phyloP scores from a whole-genome alignment of 2,113 vertebrate species.

The Elanus axillaris region DNA sequence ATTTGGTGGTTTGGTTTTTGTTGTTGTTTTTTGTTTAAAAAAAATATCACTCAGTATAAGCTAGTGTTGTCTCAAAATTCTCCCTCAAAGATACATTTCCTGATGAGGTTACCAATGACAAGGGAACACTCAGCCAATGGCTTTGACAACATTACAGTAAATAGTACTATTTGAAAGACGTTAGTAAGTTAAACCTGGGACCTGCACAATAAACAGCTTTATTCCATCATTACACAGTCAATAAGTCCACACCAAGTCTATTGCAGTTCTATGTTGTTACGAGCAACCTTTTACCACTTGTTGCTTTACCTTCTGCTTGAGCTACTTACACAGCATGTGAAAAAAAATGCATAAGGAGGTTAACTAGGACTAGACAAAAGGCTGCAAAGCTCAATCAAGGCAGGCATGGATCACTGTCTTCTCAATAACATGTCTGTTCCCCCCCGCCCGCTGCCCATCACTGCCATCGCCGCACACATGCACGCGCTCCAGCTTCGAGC shows the following conservation, averaged over 20 bases:
- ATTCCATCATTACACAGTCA: not conserved
- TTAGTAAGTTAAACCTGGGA: not conserved
- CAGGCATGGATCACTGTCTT: not conserved
- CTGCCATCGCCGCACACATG: not conserved
- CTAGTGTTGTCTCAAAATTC: not conserved
- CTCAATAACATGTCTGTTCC: not conserved
- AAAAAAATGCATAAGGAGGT: not conserved
- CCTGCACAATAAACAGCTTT: not conserved
- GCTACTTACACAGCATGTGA: not conserved
- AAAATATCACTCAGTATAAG: not conserved
- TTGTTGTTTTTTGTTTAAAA: not conserved
- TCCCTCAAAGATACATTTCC: not conserved
- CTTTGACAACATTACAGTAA: not conserved
- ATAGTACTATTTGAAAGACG: not conserved
- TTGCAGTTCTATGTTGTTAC: not conserved
- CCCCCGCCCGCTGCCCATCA: not conserved
- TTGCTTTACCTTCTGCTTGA: slow-evolving; percentile 40
- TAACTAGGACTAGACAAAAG: not conserved
- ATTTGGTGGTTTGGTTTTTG: not conserved
- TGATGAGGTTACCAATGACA: not conserved
- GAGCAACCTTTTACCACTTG: slow-evolving; percentile 38
- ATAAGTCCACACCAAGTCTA: not conserved
- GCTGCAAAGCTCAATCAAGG: slow-evolving; percentile 4
- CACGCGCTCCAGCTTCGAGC: slow-evolving; percentile 50
- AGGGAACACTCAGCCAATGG: not conserved